Evolutionary conservation across 1,140 invertebrate species (phyloP).

Genomic region (Nixonia krombeini): DNA sequence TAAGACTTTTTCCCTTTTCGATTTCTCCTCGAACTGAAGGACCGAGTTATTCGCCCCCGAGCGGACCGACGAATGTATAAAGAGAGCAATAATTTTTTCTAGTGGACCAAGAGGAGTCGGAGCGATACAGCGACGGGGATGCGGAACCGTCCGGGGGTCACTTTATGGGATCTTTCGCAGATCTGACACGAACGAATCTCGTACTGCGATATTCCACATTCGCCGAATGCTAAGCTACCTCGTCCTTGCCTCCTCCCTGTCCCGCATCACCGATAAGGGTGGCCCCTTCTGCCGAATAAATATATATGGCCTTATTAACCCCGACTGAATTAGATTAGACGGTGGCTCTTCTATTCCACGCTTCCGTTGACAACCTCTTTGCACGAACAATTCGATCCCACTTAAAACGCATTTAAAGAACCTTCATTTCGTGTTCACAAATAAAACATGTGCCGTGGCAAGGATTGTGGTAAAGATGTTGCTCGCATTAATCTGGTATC

Average conservation of each 20-base stretch:
- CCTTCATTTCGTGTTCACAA: too few species aligned
- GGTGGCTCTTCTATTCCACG: too few species aligned
- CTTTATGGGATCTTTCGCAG: conserved; percentile 68
- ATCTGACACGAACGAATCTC: conserved; percentile 55
- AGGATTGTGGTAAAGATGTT: too few species aligned
- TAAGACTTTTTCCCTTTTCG: conserved; percentile 47
- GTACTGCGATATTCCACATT: conserved; percentile 55
- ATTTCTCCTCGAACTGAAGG: conserved; percentile 41
- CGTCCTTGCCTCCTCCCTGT: conserved; percentile 32
- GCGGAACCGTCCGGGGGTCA: conserved; percentile 59
- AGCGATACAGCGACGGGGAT: conserved; percentile 47
- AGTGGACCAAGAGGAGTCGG: conserved; percentile 29
- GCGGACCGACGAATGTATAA: conserved; percentile 66
- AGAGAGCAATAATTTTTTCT: conserved; percentile 69
- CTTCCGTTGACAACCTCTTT: too few species aligned
- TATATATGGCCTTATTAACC: conserved; percentile 68
- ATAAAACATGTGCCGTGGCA: too few species aligned
- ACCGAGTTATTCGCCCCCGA: conserved; percentile 59
- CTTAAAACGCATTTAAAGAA: too few species aligned
- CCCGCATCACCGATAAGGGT: conserved; percentile 48
- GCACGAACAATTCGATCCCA: too few species aligned
- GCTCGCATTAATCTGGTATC: too few species aligned
- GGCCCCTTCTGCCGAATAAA: conserved; percentile 59
- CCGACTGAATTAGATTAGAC: conserved; percentile 47
- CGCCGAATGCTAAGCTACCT: conserved; percentile 55